A percentile compares a stretch with the other conserved stretches of the same genome.
These are phyloP conservation scores for Megalops cyprinoides DNA, from an alignment of 2,797 vertebrate species.

Conservation along the genomic window DNA sequence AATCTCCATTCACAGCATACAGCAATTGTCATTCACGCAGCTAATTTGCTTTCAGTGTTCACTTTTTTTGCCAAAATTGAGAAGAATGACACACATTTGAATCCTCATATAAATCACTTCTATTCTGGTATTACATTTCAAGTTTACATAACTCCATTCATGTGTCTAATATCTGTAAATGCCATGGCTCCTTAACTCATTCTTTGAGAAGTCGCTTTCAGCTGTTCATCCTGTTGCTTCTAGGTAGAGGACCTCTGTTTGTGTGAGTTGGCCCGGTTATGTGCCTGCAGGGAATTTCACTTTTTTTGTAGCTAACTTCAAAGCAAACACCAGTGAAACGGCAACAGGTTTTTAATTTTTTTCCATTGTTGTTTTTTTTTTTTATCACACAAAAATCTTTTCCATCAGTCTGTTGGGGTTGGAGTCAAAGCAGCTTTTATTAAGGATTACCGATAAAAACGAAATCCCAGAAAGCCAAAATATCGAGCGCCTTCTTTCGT, in stretches of 20 bases:
- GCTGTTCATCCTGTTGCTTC: neutral
- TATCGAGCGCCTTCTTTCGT: neutral
- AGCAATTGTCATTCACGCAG: neutral
- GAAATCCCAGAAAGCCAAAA: neutral
- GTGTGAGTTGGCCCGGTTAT: conserved; percentile 8
- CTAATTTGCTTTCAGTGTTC: neutral
- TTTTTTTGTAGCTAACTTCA: neutral
- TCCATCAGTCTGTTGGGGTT: neutral
- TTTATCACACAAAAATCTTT: neutral
- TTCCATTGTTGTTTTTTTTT: no score
- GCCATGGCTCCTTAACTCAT: no score
- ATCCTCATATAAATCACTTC: neutral
- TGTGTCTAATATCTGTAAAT: neutral
- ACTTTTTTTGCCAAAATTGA: neutral
- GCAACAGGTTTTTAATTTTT: neutral
- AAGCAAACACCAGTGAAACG: neutral
- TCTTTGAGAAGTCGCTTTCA: no score
- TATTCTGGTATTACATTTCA: neutral
- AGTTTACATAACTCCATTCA: neutral
- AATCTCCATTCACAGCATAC: no score
- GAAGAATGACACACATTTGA: no score
- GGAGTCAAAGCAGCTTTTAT: neutral
- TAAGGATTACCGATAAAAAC: neutral
- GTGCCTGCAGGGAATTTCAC: conserved; percentile 1
- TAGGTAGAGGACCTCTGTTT: neutral